Base-by-base conservation (phyloP, 2,888 invertebrate species). In the Pristionchus japonicus region DNA sequence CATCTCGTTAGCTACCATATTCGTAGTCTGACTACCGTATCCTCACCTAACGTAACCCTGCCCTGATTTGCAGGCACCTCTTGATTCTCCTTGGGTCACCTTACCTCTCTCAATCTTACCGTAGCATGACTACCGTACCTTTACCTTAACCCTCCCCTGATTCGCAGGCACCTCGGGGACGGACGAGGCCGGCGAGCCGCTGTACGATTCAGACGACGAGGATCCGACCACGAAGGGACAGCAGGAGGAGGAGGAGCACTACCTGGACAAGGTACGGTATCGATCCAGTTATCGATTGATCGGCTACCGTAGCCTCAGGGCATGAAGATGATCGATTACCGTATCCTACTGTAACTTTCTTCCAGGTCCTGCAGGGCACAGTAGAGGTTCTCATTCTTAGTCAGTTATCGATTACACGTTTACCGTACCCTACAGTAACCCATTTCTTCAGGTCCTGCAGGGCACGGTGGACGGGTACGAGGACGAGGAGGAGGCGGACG, bases 141-240 rank as follows among this genome's bases (percentile, higher is more conserved):
- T 13, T 17, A n/a, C 61, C n/a, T n/a, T 77, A 20, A 80, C 27
- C 27, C 15, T 43, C n/a, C 20, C 47, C 27, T 47, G 9, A 17
- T 52, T 82, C 90, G 84, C 86, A 86, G 86, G 86, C 17, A 86
- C 70, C 20, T 67, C 86, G 27, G 88, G 82, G 23, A 82, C 88
- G 4, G 89, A 92, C 31, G 90, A 91, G 86, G 20, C 52, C 87
- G 92, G 91, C 88, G 90, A 90, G 6, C 91, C 90, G 74, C 90
- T 91, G 17, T 88, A 93, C 77, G 93, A 93, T 87, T 93, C 93
- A 0, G 93, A 93, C 61, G 93, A 93, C 77, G 93, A 93, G 37
- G 88, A 80, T 15, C 77, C 77, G n/a, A 77, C 20, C 34, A 34
- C 43, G 15, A 89, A 89, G 64, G 90, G 87, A 87, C 34, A 13